A percentile compares a stretch with the other conserved stretches of the same genome.
phyloP scores from a whole-genome alignment of 2,888 invertebrate species.

The Dicyrtomina minuta region DNA sequence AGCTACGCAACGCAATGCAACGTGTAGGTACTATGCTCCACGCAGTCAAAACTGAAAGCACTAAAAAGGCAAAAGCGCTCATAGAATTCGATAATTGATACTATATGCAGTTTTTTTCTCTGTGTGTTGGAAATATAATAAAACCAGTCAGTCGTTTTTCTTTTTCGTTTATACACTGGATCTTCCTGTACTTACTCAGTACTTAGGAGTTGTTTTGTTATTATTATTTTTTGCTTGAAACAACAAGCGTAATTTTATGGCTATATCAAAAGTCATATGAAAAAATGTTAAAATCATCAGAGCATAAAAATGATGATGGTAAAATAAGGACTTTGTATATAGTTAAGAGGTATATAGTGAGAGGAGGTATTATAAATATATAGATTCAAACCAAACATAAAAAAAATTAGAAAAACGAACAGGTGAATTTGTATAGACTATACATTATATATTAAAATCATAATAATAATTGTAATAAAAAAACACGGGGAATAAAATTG shows the following conservation, averaged over 20 bases:
- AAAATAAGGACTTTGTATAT: slow-evolving; percentile 16
- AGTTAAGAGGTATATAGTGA: no score
- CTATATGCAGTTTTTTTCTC: background rate
- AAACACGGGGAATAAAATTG: background rate
- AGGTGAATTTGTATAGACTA: slow-evolving; percentile 13
- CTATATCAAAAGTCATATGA: slow-evolving; percentile 25
- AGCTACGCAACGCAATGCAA: no score
- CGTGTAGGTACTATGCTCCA: no score
- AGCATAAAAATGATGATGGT: slow-evolving; percentile 27
- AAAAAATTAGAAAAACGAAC: background rate
- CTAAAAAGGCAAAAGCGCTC: no score
- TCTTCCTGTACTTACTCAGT: background rate
- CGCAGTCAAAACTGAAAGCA: background rate
- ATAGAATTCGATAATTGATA: slow-evolving; percentile 19
- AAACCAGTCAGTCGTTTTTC: background rate
- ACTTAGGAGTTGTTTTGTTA: background rate
- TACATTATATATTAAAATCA: background rate
- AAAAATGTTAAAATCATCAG: slow-evolving; percentile 13
- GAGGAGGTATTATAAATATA: no score
- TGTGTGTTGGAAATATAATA: background rate
- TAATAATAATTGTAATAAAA: background rate
- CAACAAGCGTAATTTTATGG: slow-evolving; percentile 34
- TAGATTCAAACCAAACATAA: no score
- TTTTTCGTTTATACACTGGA: background rate
- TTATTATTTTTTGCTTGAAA: background rate